Conservation (phyloP, 2,888 invertebrate genomes). For the Cremastinae sp. region DNA sequence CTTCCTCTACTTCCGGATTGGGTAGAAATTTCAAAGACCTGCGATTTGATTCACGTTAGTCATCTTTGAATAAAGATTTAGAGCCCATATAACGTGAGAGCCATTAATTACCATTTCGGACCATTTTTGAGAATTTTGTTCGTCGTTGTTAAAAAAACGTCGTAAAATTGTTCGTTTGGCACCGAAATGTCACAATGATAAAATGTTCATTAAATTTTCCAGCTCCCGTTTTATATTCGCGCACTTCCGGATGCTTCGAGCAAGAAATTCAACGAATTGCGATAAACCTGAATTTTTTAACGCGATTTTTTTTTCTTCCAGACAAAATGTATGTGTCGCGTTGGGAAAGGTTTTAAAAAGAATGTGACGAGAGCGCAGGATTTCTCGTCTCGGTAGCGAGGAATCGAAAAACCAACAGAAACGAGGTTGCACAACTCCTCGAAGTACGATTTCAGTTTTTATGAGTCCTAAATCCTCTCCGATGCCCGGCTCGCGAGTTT, state of each 20-base stretch:
- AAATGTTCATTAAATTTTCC: constrained; percentile 40
- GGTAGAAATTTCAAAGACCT: too few relatives aligned
- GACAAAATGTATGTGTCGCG: background rate
- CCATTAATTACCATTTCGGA: too few relatives aligned
- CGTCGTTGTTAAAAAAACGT: too few relatives aligned
- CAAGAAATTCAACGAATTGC: constrained; percentile 49
- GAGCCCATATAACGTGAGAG: too few relatives aligned
- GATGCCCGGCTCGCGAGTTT: constrained; percentile 19
- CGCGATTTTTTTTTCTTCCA: too few relatives aligned
- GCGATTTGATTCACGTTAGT: too few relatives aligned
- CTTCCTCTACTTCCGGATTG: too few relatives aligned
- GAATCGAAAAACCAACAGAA: constrained; percentile 54
- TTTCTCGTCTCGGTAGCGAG: constrained; percentile 34
- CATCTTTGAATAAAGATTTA: too few relatives aligned
- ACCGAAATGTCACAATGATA: constrained; percentile 39
- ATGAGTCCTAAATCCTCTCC: constrained; percentile 68
- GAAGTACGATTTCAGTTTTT: constrained; percentile 65
- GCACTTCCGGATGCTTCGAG: constrained; percentile 19
- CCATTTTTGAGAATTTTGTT: too few relatives aligned
- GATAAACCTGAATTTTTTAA: constrained; percentile 48
- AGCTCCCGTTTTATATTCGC: constrained; percentile 18
- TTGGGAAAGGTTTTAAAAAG: background rate
- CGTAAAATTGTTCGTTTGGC: background rate
- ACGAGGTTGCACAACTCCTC: constrained; percentile 64
- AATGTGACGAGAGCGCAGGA: constrained; percentile 14